Percentiles rank a stretch among this genome's conserved stretches.
These are phyloP conservation scores for Alligator mississippiensis DNA, from an alignment of 2,113 vertebrate species.

Conservation along the genomic window DNA sequence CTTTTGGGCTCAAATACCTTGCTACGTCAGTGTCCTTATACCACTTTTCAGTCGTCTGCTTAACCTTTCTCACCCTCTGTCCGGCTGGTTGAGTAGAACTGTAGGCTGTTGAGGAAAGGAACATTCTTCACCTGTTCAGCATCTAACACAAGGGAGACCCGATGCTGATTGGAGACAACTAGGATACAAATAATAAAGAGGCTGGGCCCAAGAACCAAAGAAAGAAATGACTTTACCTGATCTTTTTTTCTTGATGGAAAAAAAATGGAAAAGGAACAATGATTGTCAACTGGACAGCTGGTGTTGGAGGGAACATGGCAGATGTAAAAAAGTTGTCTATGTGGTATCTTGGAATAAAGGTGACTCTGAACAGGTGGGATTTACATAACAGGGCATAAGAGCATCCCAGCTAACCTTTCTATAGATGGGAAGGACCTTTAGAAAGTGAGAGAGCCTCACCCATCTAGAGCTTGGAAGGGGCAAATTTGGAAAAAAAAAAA, in stretches of 20 bases:
- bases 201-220: background rate
- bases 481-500: too few species aligned
- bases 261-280: background rate
- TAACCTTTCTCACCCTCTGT: background rate
- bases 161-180: too few species aligned
- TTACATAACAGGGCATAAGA: too few species aligned
- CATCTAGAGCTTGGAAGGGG: too few species aligned
- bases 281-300: background rate
- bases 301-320: background rate
- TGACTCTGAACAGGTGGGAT: background rate
- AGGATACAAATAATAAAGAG: background rate
- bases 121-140: background rate
- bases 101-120: background rate
- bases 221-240: background rate
- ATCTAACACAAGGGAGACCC: too few species aligned
- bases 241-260: too few species aligned
- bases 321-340: background rate
- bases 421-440: background rate
- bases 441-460: background rate
- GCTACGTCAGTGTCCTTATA: background rate
- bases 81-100: background rate
- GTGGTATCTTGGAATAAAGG: background rate
- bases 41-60: background rate
- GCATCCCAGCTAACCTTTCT: background rate
- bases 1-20: rapidly evolving